These are phyloP conservation scores for Pseudomyrmex flavicornis DNA, from an alignment of 1,140 invertebrate genomes.

Conservation along the genomic window DNA sequence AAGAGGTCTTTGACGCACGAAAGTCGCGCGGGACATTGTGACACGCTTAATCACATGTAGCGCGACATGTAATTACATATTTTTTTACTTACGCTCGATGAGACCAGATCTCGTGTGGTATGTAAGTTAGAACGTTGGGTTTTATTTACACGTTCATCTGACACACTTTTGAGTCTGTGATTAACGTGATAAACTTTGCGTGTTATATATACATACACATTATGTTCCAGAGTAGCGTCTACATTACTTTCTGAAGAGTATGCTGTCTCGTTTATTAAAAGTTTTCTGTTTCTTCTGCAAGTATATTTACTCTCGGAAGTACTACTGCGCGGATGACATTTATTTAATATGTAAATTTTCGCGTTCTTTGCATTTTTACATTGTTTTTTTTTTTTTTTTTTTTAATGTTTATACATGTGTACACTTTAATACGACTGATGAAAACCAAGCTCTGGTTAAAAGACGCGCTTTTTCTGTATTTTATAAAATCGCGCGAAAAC, in stretches of 20 bases:
- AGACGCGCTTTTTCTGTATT: neutral
- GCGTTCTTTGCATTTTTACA: too few relatives aligned
- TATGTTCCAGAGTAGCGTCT: neutral
- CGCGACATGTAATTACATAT: constrained; percentile 36
- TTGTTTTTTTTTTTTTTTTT: too few relatives aligned
- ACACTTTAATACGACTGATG: too few relatives aligned
- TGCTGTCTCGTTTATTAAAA: neutral
- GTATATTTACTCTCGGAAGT: neutral
- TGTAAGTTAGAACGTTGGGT: neutral
- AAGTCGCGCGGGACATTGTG: neutral
- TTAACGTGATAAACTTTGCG: constrained; percentile 4
- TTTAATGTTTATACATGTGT: too few relatives aligned
- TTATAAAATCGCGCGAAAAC: neutral
- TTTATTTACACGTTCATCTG: constrained; percentile 30
- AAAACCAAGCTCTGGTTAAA: too few relatives aligned
- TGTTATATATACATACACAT: neutral
- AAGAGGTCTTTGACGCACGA: constrained; percentile 19
- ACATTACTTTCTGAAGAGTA: neutral
- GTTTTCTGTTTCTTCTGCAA: neutral
- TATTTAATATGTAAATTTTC: too few relatives aligned
- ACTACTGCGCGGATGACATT: too few relatives aligned
- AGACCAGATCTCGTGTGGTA: neutral
- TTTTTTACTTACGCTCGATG: constrained; percentile 24
- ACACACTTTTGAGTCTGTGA: neutral
- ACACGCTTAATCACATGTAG: neutral